phyloP scores from a whole-genome alignment of 2,797 vertebrate genomes.

The Chelmon rostratus region DNA sequence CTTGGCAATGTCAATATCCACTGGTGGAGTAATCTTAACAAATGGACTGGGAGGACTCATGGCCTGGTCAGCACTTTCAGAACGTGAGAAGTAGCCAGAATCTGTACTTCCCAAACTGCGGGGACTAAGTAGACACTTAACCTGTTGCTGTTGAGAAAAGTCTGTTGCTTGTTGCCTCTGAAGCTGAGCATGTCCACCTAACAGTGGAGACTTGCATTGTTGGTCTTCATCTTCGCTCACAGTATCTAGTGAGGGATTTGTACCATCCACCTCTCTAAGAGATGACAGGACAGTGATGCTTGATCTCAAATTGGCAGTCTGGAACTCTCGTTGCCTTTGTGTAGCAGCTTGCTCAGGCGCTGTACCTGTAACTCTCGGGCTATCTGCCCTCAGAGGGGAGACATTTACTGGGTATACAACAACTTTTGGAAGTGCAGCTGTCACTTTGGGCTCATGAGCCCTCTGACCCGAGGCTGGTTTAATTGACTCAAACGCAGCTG shows the following conservation, averaged over 20 bases:
- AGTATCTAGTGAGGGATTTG: slow-evolving; percentile 84
- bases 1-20: slow-evolving; percentile 90
- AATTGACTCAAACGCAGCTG: slow-evolving; percentile 64
- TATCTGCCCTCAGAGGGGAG: slow-evolving; percentile 91
- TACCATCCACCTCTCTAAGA: slow-evolving; percentile 88
- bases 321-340: slow-evolving; percentile 91
- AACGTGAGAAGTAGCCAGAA: slow-evolving; percentile 98
- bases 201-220: slow-evolving; percentile 84
- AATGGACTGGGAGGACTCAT: slow-evolving; percentile 96
- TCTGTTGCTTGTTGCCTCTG: slow-evolving; percentile 98
- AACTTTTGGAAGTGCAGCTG: slow-evolving; percentile 93
- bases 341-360: slow-evolving; percentile 87
- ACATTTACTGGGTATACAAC: slow-evolving; percentile 94
- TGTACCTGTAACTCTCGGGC: slow-evolving; percentile 89
- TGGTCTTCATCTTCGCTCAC: slow-evolving; percentile 88
- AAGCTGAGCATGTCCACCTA: slow-evolving; percentile 91
- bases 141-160: slow-evolving; percentile 93
- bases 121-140: slow-evolving; percentile 94
- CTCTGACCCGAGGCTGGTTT: slow-evolving; percentile 83
- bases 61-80: slow-evolving; percentile 97
- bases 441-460: slow-evolving; percentile 86
- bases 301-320: slow-evolving; percentile 80
- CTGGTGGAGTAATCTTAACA: slow-evolving; percentile 88
- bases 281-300: slow-evolving; percentile 84
- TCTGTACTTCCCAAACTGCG: slow-evolving; percentile 98